A percentile compares a stretch with the other conserved stretches of the same genome.
phyloP scores from a whole-genome alignment of 2,797 vertebrate species.

The Xiphophorus birchmanni region DNA sequence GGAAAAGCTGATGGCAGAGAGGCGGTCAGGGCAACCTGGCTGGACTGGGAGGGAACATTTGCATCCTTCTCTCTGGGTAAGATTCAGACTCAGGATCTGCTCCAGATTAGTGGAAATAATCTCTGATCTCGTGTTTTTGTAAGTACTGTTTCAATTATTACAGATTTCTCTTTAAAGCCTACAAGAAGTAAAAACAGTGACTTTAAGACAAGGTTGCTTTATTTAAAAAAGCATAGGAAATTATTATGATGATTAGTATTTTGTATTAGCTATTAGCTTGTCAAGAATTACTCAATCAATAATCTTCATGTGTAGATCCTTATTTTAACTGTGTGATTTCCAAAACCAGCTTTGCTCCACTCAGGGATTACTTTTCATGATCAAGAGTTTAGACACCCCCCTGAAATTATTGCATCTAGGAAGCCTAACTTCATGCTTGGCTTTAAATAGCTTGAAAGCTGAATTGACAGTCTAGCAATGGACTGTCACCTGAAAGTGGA shows the following conservation, averaged over 20 bases:
- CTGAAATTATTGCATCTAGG: neutral
- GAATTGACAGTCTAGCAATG: neutral
- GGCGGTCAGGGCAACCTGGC: constrained; percentile 58
- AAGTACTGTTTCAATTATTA: neutral
- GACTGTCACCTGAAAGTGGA: neutral
- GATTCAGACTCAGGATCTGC: constrained; percentile 31
- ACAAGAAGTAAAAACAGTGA: neutral
- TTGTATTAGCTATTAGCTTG: neutral
- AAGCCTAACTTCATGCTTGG: neutral
- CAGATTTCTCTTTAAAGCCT: neutral
- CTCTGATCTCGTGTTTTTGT: neutral
- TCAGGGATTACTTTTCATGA: too few relatives aligned
- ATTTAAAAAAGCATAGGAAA: neutral
- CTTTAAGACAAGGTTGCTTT: neutral
- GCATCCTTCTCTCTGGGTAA: constrained; percentile 82
- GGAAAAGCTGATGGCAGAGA: constrained; percentile 66
- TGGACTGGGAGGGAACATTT: constrained; percentile 58
- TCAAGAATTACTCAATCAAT: neutral
- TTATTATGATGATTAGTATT: neutral
- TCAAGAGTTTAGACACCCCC: neutral
- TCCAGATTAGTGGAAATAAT: neutral
- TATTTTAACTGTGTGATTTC: neutral
- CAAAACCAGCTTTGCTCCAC: neutral
- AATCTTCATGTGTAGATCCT: neutral
- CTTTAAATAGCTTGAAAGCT: neutral